These are phyloP conservation scores for Campaea margaritaria DNA, from an alignment of 2,888 invertebrate species.

Conservation along the genomic window DNA sequence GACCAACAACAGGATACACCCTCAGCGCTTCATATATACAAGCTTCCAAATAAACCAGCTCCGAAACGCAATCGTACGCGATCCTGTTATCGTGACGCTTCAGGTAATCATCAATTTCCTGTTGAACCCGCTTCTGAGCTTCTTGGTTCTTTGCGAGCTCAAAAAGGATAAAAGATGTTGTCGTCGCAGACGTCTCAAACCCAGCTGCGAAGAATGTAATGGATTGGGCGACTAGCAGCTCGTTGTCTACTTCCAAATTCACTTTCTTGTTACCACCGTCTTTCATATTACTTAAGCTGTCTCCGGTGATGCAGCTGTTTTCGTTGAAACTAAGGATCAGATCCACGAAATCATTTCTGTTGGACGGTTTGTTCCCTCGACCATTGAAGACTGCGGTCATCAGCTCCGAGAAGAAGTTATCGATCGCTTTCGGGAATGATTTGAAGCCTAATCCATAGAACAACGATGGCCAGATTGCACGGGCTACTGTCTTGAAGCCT, in stretches of 20 bases:
- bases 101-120: slow-evolving; percentile 59
- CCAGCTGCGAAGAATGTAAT: slow-evolving; percentile 76
- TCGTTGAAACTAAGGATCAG: slow-evolving; percentile 57
- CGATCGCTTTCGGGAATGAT: slow-evolving; percentile 47
- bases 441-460: slow-evolving; percentile 61
- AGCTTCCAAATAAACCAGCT: slow-evolving; percentile 57
- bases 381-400: slow-evolving; percentile 52
- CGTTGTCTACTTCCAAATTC: slow-evolving; percentile 61
- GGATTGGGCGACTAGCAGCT: slow-evolving; percentile 81
- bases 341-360: slow-evolving; percentile 65
- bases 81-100: slow-evolving; percentile 48
- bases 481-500: slow-evolving; percentile 48
- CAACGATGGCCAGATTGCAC: slow-evolving; percentile 61
- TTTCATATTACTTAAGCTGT: slow-evolving; percentile 55
- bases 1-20: slow-evolving; percentile 64
- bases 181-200: slow-evolving; percentile 62
- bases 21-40: slow-evolving; percentile 62
- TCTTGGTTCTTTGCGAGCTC: slow-evolving; percentile 60
- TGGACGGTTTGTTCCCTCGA: slow-evolving; percentile 51
- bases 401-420: slow-evolving; percentile 54
- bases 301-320: slow-evolving; percentile 54
- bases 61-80: slow-evolving; percentile 53
- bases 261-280: slow-evolving; percentile 46
- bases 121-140: slow-evolving; percentile 48
- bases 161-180: slow-evolving; percentile 52